A percentile compares a stretch with the other conserved stretches of the same genome.
Evolutionary conservation across 1,140 invertebrate genomes (phyloP).

Genomic region (Pristionchus pacificus): DNA sequence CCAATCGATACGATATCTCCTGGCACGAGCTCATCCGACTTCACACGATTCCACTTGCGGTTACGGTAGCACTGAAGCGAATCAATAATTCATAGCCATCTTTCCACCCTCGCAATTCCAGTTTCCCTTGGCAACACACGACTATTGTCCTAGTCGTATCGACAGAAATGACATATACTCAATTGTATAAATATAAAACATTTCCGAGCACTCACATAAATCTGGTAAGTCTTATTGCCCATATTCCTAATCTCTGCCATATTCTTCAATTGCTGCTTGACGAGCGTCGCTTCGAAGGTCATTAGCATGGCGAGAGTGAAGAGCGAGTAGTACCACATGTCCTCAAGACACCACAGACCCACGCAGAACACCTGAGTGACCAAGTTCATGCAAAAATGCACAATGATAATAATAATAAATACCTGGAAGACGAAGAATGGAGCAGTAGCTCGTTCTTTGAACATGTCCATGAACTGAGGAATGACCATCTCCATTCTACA

Average conservation of each 20-base stretch:
- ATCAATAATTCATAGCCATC: not conserved
- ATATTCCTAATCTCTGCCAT: slow-evolving; percentile 99
- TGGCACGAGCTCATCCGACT: slow-evolving; percentile 81
- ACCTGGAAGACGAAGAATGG: slow-evolving; percentile 88
- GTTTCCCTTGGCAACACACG: too few species aligned
- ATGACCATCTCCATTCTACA: slow-evolving; percentile 80
- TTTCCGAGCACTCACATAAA: slow-evolving; percentile 65
- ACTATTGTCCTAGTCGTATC: too few species aligned
- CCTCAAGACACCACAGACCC: slow-evolving; percentile 93
- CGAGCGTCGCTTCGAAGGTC: slow-evolving; percentile 93
- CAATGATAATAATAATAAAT: slow-evolving; percentile 1
- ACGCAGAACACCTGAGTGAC: slow-evolving; percentile 86
- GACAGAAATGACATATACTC: too few species aligned
- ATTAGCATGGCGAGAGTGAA: slow-evolving; percentile 96
- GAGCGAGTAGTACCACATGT: slow-evolving; percentile 74
- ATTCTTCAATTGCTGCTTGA: slow-evolving; percentile 93
- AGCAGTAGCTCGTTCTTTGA: slow-evolving; percentile 92
- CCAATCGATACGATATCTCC: slow-evolving; percentile 92
- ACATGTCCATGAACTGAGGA: slow-evolving; percentile 91
- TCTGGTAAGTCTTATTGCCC: slow-evolving; percentile 91
- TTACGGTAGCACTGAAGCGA: slow-evolving; percentile 82
- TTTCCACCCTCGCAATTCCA: too few species aligned
- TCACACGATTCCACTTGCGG: slow-evolving; percentile 81
- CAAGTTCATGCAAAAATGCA: slow-evolving; percentile 5
- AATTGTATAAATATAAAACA: not conserved